phyloP scores from a whole-genome alignment of 2,888 invertebrate species.

The Azorinus chamasolen region DNA sequence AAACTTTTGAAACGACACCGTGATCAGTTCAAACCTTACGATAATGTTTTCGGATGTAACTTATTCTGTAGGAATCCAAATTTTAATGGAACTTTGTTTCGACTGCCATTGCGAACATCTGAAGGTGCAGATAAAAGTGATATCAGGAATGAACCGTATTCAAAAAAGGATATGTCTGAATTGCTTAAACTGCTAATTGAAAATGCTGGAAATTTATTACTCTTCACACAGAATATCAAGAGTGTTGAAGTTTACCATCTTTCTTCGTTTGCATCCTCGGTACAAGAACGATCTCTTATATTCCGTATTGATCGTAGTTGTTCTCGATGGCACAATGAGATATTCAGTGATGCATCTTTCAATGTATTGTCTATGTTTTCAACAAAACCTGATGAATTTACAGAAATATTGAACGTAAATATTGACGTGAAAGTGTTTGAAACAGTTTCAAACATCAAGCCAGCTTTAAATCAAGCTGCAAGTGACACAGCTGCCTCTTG shows the following conservation, averaged over 20 bases:
- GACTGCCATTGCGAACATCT: slow-evolving; percentile 81
- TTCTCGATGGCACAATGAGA: not conserved
- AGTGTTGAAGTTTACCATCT: slow-evolving; percentile 77
- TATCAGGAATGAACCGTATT: slow-evolving; percentile 73
- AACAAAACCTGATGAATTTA: too few species aligned
- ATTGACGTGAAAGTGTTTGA: not conserved
- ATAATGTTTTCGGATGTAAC: slow-evolving; percentile 73
- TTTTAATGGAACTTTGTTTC: slow-evolving; percentile 81
- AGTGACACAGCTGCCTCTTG: slow-evolving; percentile 5
- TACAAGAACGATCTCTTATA: not conserved
- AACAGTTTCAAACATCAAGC: too few species aligned
- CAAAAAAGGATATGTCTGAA: slow-evolving; percentile 69
- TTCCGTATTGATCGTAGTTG: not conserved
- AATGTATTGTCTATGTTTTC: too few species aligned
- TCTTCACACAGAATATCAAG: slow-evolving; percentile 83
- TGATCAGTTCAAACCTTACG: slow-evolving; percentile 78
- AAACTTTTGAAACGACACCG: slow-evolving; percentile 55
- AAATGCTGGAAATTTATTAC: slow-evolving; percentile 77
- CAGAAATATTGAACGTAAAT: not conserved
- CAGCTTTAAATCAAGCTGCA: not conserved
- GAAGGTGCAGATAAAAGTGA: slow-evolving; percentile 77
- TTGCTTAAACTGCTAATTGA: slow-evolving; percentile 77
- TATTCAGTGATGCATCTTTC: too few species aligned
- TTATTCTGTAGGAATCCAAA: slow-evolving; percentile 4
- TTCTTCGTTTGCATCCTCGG: not conserved